Conservation (phyloP, 2,797 vertebrate species). For the Aotus griseimembra region DNA sequence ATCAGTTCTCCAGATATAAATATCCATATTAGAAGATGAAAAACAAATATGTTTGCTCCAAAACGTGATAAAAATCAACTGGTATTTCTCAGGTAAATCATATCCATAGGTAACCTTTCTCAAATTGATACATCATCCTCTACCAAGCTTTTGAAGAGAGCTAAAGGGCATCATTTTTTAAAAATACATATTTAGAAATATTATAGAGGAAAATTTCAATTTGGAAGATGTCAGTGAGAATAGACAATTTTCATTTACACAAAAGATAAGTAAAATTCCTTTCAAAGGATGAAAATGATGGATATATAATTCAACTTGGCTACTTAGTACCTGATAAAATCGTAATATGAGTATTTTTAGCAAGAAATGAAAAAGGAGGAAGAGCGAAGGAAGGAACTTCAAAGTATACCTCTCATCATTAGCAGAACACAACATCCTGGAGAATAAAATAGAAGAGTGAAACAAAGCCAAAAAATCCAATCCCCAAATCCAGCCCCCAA, state of each 20-base stretch:
- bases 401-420: background rate
- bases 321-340: background rate
- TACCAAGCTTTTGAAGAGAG: constrained; percentile 1
- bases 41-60: constrained; percentile 48
- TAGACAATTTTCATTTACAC: constrained; percentile 44
- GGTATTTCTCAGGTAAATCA: constrained; percentile 53
- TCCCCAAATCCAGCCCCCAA: background rate
- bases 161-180: background rate
- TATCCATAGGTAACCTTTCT: background rate
- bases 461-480: background rate
- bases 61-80: constrained; percentile 47
- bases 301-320: constrained; percentile 4
- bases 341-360: background rate
- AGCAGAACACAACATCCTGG: background rate
- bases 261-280: constrained; percentile 49
- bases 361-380: background rate
- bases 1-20: background rate
- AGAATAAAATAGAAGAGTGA: background rate
- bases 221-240: background rate
- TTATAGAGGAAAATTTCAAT: constrained; percentile 39
- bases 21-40: background rate
- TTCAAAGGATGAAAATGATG: background rate
- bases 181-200: constrained; percentile 28
- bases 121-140: constrained; percentile 45
- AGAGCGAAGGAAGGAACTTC: background rate